These are phyloP conservation scores for Eurois occulta DNA, from an alignment of 2,888 invertebrate species.

Conservation along the genomic window DNA sequence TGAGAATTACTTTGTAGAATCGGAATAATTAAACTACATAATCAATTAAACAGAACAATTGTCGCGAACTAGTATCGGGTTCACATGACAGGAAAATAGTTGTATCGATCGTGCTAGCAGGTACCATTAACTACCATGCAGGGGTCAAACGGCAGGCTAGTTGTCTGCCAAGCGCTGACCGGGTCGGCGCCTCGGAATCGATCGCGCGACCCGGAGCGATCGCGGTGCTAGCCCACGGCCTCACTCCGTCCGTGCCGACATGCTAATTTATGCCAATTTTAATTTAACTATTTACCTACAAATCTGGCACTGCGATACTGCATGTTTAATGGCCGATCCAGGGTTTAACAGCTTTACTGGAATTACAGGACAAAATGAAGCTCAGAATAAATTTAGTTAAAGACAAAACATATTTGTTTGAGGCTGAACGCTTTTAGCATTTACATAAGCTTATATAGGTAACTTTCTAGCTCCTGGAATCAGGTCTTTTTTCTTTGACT, in stretches of 20 bases:
- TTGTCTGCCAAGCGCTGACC: conserved; percentile 74
- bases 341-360: background rate
- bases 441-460: background rate
- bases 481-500: background rate
- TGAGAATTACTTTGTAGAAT: background rate
- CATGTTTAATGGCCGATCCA: background rate
- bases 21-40: background rate
- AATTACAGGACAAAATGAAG: background rate
- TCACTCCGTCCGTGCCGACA: conserved; percentile 41
- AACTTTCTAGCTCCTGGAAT: background rate
- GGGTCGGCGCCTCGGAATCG: conserved; percentile 79
- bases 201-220: conserved; percentile 74
- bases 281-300: conserved; percentile 42
- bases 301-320: conserved; percentile 21
- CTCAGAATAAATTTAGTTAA: background rate
- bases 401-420: background rate
- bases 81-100: conserved; percentile 60
- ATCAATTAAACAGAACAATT: conserved; percentile 35
- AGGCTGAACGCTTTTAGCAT: background rate
- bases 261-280: conserved; percentile 62
- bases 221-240: conserved; percentile 55
- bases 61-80: conserved; percentile 31
- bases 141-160: conserved; percentile 71
- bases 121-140: conserved; percentile 61
- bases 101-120: conserved; percentile 65